These are phyloP conservation scores for Peromyscus attwateri DNA, from an alignment of 2,797 vertebrate genomes.

Conservation along the genomic window DNA sequence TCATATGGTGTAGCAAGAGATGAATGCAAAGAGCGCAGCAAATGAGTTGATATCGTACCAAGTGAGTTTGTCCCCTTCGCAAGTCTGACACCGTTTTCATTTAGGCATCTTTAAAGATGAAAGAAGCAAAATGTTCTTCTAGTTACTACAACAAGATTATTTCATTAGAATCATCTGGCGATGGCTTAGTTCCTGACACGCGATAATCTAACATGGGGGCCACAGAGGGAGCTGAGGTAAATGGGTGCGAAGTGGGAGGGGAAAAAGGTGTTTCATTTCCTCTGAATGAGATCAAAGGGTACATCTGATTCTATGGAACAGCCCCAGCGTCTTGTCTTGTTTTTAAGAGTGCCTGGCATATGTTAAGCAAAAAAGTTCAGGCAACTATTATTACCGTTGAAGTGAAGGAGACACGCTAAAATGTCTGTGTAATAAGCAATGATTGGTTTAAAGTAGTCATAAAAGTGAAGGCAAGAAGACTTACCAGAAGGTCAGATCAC, in stretches of 20 bases:
- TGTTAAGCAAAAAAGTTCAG: constrained; percentile 25
- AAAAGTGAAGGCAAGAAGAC: constrained; percentile 1
- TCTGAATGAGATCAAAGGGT: constrained; percentile 76
- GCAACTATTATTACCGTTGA: background rate
- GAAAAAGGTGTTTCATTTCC: constrained; percentile 77
- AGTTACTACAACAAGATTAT: constrained; percentile 75
- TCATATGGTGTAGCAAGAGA: constrained; percentile 74
- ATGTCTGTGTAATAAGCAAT: constrained; percentile 9
- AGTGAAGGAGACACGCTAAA: background rate
- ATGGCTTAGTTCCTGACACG: constrained; percentile 76
- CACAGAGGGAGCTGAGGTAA: constrained; percentile 65
- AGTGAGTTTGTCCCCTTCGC: constrained; percentile 46
- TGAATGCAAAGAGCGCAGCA: constrained; percentile 62
- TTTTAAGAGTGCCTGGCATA: background rate
- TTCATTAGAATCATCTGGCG: constrained; percentile 82
- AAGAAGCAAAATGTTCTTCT: constrained; percentile 73
- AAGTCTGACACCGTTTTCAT: constrained; percentile 68
- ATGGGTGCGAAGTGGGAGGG: background rate
- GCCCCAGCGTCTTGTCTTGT: background rate
- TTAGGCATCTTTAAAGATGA: constrained; percentile 80
- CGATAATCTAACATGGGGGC: constrained; percentile 68
- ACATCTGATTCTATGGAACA: constrained; percentile 49
- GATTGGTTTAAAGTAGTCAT: background rate
- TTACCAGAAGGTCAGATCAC: background rate
- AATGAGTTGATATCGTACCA: constrained; percentile 69